Conservation (phyloP, 1,140 invertebrate species). For the Drosophila nebulosa region DNA sequence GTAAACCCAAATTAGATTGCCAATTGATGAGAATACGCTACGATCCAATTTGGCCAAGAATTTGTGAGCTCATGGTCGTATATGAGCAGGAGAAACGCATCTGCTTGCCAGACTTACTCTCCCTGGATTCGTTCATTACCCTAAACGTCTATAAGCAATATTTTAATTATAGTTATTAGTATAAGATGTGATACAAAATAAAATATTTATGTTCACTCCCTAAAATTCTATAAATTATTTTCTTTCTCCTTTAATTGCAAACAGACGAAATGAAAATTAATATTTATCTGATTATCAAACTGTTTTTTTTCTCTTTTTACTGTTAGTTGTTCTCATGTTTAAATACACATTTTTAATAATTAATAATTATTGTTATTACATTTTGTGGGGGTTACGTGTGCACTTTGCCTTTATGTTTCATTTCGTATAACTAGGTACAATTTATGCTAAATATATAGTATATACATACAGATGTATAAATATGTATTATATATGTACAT, state of each 20-base stretch:
- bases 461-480: constrained; percentile 26
- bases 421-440: constrained; percentile 51
- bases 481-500: constrained; percentile 47
- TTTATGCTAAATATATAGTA: constrained; percentile 55
- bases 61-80: constrained; percentile 69
- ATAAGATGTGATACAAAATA: neutral
- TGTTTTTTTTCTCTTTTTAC: neutral
- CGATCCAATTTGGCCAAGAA: constrained; percentile 41
- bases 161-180: constrained; percentile 67
- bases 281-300: neutral
- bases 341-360: constrained; percentile 49
- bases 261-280: neutral
- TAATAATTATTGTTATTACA: constrained; percentile 50
- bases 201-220: neutral
- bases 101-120: constrained; percentile 51
- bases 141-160: constrained; percentile 53
- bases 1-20: constrained; percentile 47
- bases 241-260: too few species aligned
- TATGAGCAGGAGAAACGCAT: constrained; percentile 55
- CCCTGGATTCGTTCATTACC: constrained; percentile 46
- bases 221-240: neutral
- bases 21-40: constrained; percentile 44
- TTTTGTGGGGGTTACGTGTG: constrained; percentile 23
- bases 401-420: constrained; percentile 23
- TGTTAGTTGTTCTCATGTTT: constrained; percentile 20